Percentiles rank a stretch among this genome's conserved stretches.
These are phyloP conservation scores for Taeniopygia guttata DNA, from an alignment of 2,797 vertebrate genomes.

Conservation along the genomic window DNA sequence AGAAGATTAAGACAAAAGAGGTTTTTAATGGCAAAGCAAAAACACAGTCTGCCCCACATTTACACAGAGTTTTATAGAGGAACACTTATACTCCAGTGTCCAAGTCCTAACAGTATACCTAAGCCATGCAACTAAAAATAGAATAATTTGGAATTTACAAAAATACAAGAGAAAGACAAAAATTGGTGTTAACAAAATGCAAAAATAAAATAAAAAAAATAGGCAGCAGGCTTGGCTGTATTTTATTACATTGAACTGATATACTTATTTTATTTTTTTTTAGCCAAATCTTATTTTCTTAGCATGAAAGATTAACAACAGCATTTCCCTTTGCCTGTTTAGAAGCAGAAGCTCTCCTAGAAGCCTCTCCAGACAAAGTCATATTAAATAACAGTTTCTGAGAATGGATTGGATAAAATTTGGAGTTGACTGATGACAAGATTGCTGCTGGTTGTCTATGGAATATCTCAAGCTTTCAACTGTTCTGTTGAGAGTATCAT, in stretches of 20 bases:
- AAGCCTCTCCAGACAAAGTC: constrained; percentile 52
- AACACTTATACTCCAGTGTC: not conserved
- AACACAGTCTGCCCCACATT: not conserved
- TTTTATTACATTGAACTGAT: constrained; percentile 41
- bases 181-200: not conserved
- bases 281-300: constrained; percentile 52
- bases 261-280: constrained; percentile 67
- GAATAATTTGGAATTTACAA: not conserved
- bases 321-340: not conserved
- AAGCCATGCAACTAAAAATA: not conserved
- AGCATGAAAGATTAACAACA: constrained; percentile 40
- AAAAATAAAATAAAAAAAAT: not conserved
- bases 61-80: not conserved
- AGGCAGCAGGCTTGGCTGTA: not conserved
- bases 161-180: constrained; percentile 1
- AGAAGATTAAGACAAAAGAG: constrained; percentile 20
- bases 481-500: constrained; percentile 53
- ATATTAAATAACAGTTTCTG: constrained; percentile 58
- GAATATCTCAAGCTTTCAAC: constrained; percentile 42
- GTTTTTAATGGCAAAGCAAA: not conserved
- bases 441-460: constrained; percentile 56
- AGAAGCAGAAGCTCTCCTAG: constrained; percentile 43
- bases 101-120: not conserved
- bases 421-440: constrained; percentile 60
- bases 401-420: constrained; percentile 57